Conservation (phyloP, 92 coral and sea anemone genomes). For the Porites divaricata region DNA sequence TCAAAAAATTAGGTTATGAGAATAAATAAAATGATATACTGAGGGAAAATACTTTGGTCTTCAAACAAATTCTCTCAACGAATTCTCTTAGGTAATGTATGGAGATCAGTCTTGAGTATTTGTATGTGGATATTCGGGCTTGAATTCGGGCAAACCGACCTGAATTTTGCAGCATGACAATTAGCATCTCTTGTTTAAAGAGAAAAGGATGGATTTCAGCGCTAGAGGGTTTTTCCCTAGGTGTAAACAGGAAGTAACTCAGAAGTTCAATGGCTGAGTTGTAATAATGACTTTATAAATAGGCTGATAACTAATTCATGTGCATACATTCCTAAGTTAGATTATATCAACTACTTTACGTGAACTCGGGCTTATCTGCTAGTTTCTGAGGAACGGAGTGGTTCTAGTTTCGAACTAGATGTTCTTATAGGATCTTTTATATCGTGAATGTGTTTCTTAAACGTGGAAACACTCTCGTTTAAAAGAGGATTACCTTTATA, state of each 20-base stretch:
- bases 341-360: background rate
- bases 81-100: no score
- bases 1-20: no score
- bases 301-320: background rate
- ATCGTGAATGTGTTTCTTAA: background rate
- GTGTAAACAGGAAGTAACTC: slow-evolving; percentile 31
- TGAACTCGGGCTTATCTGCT: background rate
- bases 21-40: no score
- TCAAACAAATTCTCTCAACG: no score
- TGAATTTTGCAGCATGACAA: background rate
- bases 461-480: slow-evolving; percentile 6
- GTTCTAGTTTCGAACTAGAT: background rate
- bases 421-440: background rate
- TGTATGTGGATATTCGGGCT: no score
- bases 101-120: no score
- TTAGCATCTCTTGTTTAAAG: background rate
- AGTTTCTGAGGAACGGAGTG: background rate
- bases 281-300: background rate
- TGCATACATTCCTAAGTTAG: background rate
- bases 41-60: no score
- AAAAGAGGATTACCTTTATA: background rate
- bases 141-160: background rate
- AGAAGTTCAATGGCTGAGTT: background rate
- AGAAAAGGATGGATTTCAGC: background rate
- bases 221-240: slow-evolving; percentile 11